Base-by-base conservation (phyloP, 2,113 vertebrate genomes). In the Nesospiza acunhae region DNA sequence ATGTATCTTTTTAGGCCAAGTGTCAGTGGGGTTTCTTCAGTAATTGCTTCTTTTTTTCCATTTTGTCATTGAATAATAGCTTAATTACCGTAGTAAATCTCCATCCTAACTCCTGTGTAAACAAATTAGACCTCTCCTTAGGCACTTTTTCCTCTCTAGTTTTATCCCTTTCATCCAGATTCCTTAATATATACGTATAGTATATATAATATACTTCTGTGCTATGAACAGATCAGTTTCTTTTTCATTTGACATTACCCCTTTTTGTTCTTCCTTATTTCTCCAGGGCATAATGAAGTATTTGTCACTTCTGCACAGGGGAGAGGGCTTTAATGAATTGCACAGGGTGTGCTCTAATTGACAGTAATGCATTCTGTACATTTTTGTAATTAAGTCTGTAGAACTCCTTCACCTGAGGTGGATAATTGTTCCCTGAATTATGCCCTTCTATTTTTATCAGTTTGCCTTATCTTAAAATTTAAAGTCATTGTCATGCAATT, bases 331-430 rank as follows among this genome's bases (percentile, higher is more conserved):
- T 94, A 96, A 94, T 93, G 89, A 92, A 95, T 96, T 96, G 90
- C 79, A 76, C 56, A 84, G 89, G 75, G 75, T 91, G 44, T 90
- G 66, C 85, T 90, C 23, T 94, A 97, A 96, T 91, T 94, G 95
- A 90, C 97, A 96, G 84, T 95, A 94, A 94, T 93, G 41, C 84
- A 81, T 94, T 96, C 89, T 84, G 89, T 91, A 88, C 60, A 42
- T 86, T 94, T 95, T 90, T 95, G 89, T 88, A 96, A 96, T 96
- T 95, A 95, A 96, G 91, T 90, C 87, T 95, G 87, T 76, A 93
- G 63, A 94, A 95, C 82, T 96, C 76, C 94, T 87, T 93, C 72
- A 75, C 75, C 79, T 94, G 64, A 86, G 85, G 68, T 95, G 82
- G 89, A 88, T 97, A 95, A 95, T 83, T 95, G 64, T 96, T 95